Conservation (phyloP, 2,888 invertebrate species). For the Pyrgus malvae region DNA sequence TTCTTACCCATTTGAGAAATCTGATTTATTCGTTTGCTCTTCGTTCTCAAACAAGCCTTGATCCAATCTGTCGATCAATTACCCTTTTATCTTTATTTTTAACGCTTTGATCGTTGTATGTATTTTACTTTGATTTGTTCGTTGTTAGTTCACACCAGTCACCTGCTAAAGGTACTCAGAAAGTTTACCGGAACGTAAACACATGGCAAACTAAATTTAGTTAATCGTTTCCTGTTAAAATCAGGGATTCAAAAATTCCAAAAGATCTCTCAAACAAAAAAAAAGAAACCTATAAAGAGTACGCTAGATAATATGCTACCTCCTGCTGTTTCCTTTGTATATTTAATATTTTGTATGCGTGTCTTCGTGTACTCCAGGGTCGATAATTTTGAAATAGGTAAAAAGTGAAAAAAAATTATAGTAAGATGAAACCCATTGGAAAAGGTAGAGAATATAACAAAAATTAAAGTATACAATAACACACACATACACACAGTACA, state of each 20-base stretch:
- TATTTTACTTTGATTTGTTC: slow-evolving; percentile 11
- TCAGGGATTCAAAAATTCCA: slow-evolving; percentile 32
- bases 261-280: too few relatives aligned
- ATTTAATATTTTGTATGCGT: too few relatives aligned
- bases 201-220: slow-evolving; percentile 66
- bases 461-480: too few relatives aligned
- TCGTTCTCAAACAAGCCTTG: not conserved
- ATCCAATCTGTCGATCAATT: not conserved
- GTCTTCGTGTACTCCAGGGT: not conserved
- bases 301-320: too few relatives aligned
- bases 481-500: too few relatives aligned
- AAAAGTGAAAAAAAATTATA: too few relatives aligned
- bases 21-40: not conserved
- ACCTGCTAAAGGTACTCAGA: slow-evolving; percentile 6
- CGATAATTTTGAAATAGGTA: too few relatives aligned
- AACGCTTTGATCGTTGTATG: slow-evolving; percentile 14
- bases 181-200: slow-evolving; percentile 34
- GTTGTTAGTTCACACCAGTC: slow-evolving; percentile 17
- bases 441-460: too few relatives aligned
- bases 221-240: slow-evolving; percentile 62
- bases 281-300: too few relatives aligned
- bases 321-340: too few relatives aligned
- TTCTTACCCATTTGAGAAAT: not conserved
- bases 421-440: too few relatives aligned
- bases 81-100: slow-evolving; percentile 17